Conservation (phyloP, 2,888 invertebrate species). For the Tachina fera region DNA sequence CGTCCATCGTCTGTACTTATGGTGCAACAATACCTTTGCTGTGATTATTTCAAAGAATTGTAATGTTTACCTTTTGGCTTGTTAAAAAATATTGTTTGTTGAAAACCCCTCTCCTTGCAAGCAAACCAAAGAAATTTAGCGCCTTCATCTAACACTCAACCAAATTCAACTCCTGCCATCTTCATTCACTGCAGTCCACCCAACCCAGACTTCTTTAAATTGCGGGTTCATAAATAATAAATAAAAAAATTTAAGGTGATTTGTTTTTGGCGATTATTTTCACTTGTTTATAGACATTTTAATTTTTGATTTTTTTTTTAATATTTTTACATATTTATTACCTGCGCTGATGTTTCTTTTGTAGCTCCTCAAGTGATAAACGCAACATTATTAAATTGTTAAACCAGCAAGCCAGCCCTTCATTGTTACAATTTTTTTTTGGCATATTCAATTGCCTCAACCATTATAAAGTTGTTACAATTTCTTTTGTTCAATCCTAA, state of each 20-base stretch:
- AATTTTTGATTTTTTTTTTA: neutral
- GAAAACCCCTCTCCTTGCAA: slow-evolving; percentile 40
- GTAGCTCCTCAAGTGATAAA: slow-evolving; percentile 33
- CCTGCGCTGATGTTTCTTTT: slow-evolving; percentile 39
- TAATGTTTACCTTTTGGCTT: slow-evolving; percentile 71
- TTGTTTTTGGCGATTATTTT: slow-evolving; percentile 70
- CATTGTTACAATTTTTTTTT: neutral
- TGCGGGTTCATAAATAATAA: slow-evolving; percentile 73
- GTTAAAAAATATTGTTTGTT: slow-evolving; percentile 62
- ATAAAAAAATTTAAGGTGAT: slow-evolving; percentile 68
- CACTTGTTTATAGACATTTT: slow-evolving; percentile 66
- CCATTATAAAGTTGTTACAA: slow-evolving; percentile 71
- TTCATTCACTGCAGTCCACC: slow-evolving; percentile 22
- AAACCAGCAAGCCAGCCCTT: slow-evolving; percentile 40
- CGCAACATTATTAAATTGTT: slow-evolving; percentile 51
- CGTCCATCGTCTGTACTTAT: neutral
- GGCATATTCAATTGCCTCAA: neutral
- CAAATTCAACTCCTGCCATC: slow-evolving; percentile 37
- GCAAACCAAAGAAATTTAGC: slow-evolving; percentile 61
- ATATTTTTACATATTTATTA: slow-evolving; percentile 48
- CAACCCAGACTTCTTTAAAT: slow-evolving; percentile 56
- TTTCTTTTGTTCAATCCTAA: slow-evolving; percentile 50
- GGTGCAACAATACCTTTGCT: slow-evolving; percentile 53
- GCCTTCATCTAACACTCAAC: slow-evolving; percentile 65
- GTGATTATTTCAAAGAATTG: slow-evolving; percentile 69